Conservation (phyloP, 2,888 invertebrate species). For the Perizoma flavofasciatum region DNA sequence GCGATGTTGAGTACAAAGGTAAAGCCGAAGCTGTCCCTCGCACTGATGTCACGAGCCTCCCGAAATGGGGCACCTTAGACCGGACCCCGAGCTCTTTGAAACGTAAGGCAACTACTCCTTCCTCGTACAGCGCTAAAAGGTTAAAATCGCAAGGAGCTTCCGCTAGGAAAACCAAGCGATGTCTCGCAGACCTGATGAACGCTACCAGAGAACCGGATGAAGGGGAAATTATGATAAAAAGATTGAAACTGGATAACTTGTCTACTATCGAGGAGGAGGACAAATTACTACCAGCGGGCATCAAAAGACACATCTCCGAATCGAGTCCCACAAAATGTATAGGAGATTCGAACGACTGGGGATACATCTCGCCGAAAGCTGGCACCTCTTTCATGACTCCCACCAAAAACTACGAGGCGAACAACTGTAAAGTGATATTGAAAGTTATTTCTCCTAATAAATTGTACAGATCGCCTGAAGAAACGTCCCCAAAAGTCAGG, state of each 20-base stretch:
- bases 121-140: slow-evolving; percentile 48
- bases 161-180: slow-evolving; percentile 64
- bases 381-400: slow-evolving; percentile 67
- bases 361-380: slow-evolving; percentile 51
- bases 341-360: slow-evolving; percentile 46
- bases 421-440: slow-evolving; percentile 52
- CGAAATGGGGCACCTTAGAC: slow-evolving; percentile 64
- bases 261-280: slow-evolving; percentile 11
- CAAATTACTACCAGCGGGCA: slow-evolving; percentile 15
- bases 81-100: slow-evolving; percentile 79
- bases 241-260: slow-evolving; percentile 47
- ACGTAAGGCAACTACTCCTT: slow-evolving; percentile 54
- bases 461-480: slow-evolving; percentile 46
- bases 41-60: slow-evolving; percentile 43
- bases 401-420: slow-evolving; percentile 61
- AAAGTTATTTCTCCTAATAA: slow-evolving; percentile 48
- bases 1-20: slow-evolving; percentile 67
- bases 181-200: slow-evolving; percentile 69
- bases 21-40: slow-evolving; percentile 51
- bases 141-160: slow-evolving; percentile 34
- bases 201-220: slow-evolving; percentile 55
- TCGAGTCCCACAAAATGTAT: slow-evolving; percentile 3
- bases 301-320: slow-evolving; percentile 17
- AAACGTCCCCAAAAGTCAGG: slow-evolving; percentile 52
- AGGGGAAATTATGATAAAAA: slow-evolving; percentile 50